Evolutionary conservation across 2,797 vertebrate genomes (phyloP).

Genomic region (Sphaeramia orbicularis): DNA sequence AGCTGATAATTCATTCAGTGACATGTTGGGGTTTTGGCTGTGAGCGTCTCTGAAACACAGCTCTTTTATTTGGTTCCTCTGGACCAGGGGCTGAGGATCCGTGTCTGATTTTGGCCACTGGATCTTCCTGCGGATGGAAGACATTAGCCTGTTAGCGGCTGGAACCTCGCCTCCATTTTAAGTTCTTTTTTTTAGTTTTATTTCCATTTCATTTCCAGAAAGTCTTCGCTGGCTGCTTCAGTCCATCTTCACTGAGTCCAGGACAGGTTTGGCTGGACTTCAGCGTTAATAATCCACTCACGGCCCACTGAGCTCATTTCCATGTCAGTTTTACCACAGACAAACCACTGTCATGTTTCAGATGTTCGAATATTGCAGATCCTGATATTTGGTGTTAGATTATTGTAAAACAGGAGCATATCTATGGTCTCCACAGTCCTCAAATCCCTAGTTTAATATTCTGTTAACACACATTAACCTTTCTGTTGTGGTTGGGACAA

Average conservation of each 20-base stretch:
- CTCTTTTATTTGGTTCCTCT: slow-evolving; percentile 31
- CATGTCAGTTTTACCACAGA: slow-evolving; percentile 17
- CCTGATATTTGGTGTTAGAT: too few species aligned
- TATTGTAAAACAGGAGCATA: slow-evolving; percentile 2
- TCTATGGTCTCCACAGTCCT: too few species aligned
- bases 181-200: slow-evolving; percentile 37
- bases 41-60: slow-evolving; percentile 8
- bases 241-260: slow-evolving; percentile 4
- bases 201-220: slow-evolving; percentile 46
- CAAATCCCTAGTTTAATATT: too few species aligned
- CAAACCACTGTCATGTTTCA: slow-evolving; percentile 3
- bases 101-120: slow-evolving; percentile 42
- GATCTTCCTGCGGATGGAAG: slow-evolving; percentile 61
- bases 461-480: too few species aligned
- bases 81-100: slow-evolving; percentile 4
- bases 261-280: slow-evolving; percentile 31
- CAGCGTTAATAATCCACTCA: slow-evolving; percentile 39
- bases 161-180: slow-evolving; percentile 51
- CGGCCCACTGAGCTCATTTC: slow-evolving; percentile 9
- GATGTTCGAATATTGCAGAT: not conserved
- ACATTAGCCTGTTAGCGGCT: slow-evolving; percentile 65
- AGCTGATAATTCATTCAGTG: slow-evolving; percentile 22
- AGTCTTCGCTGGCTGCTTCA: slow-evolving; percentile 16
- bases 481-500: too few species aligned
- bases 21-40: slow-evolving; percentile 32